A percentile compares a stretch with the other conserved stretches of the same genome.
These are phyloP conservation scores for Calidris pygmaea DNA, from an alignment of 2,113 vertebrate genomes.

Conservation along the genomic window DNA sequence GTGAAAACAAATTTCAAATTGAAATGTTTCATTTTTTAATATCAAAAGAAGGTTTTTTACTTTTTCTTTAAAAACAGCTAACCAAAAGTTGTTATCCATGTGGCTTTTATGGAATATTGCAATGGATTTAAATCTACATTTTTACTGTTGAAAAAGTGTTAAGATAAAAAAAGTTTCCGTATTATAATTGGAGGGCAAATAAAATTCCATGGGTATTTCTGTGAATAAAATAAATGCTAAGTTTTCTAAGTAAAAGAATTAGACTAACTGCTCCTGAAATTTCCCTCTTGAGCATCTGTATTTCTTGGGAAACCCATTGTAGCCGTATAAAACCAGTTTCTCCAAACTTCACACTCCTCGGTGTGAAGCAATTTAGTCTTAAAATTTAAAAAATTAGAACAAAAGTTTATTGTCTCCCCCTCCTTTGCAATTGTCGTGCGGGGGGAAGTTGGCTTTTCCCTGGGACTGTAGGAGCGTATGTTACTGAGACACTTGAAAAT, in stretches of 20 bases:
- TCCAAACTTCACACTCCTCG: not conserved
- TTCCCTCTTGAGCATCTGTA: not conserved
- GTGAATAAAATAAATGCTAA: not conserved
- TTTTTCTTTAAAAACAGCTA: not conserved
- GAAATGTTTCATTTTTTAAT: not conserved
- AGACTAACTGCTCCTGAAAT: not conserved
- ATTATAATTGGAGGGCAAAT: not conserved
- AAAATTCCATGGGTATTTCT: not conserved
- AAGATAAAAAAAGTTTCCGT: not conserved
- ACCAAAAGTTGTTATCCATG: not conserved
- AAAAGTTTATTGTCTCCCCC: not conserved
- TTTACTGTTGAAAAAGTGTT: not conserved
- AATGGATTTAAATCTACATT: not conserved
- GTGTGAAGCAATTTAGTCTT: not conserved
- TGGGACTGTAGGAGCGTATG: not conserved
- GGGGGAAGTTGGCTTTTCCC: not conserved
- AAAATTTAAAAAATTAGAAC: not conserved
- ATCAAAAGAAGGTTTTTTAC: not conserved
- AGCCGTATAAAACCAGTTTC: not conserved
- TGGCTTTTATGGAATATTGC: not conserved
- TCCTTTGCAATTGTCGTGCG: not conserved
- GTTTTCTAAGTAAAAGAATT: not conserved
- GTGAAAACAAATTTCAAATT: not conserved
- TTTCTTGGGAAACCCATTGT: not conserved
- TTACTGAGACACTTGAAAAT: conserved; percentile 21